Percentiles rank a stretch among this genome's conserved stretches.
Evolutionary conservation across 2,888 invertebrate species (phyloP).

Genomic region (Lordiphosa fenestrarum): DNA sequence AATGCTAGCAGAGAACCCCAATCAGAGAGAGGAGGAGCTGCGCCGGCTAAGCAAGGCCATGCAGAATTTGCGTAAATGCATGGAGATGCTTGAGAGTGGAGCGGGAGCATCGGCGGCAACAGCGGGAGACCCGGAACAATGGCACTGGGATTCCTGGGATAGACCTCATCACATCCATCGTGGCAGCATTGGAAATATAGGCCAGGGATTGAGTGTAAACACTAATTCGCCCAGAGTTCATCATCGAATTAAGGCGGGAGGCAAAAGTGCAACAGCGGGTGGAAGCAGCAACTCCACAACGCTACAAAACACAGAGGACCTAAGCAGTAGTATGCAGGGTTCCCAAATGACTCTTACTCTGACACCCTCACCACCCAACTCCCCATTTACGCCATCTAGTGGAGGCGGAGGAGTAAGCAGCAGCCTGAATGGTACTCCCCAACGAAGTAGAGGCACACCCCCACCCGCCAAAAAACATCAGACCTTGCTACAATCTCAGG

Average conservation of each 20-base stretch:
- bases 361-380: constrained; percentile 80
- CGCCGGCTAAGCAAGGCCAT: constrained; percentile 91
- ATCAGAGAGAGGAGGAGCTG: constrained; percentile 88
- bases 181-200: constrained; percentile 77
- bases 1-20: constrained; percentile 82
- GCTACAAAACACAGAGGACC: constrained; percentile 22
- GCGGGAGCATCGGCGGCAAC: constrained; percentile 14
- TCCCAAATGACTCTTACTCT: constrained; percentile 76
- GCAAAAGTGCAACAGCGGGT: constrained; percentile 12
- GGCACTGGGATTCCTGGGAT: constrained; percentile 98
- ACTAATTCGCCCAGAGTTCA: constrained; percentile 77
- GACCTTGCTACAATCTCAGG: constrained; percentile 80
- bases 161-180: constrained; percentile 81
- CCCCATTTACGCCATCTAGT: constrained; percentile 72
- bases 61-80: constrained; percentile 90
- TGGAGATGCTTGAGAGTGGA: constrained; percentile 58
- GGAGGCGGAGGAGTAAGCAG: constrained; percentile 44
- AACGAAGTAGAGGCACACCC: constrained; percentile 82
- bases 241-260: constrained; percentile 46
- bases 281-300: constrained; percentile 33
- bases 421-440: constrained; percentile 75
- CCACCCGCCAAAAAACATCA: constrained; percentile 89
- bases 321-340: constrained; percentile 25
- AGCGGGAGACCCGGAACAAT: constrained; percentile 73
- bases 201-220: constrained; percentile 53